phyloP scores from a whole-genome alignment of 2,888 invertebrate species.

The Ennomos fuscantarius region DNA sequence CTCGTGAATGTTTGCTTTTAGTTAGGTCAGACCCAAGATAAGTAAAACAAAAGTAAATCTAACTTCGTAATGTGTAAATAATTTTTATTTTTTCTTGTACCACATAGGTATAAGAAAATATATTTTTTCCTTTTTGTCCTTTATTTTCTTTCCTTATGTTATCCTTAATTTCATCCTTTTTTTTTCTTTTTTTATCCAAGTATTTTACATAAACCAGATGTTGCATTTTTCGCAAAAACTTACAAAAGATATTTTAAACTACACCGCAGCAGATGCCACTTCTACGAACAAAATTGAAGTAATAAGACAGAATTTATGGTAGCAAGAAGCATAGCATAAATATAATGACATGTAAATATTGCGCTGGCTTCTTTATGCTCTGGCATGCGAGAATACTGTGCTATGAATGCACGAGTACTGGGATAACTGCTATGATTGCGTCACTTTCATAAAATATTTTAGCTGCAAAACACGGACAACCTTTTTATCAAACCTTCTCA shows the following conservation, averaged over 20 bases:
- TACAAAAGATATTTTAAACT: slow-evolving; percentile 13
- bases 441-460: neutral
- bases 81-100: no score
- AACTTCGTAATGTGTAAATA: no score
- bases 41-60: no score
- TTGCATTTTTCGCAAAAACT: neutral
- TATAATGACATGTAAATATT: slow-evolving; percentile 17
- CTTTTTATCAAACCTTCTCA: no score
- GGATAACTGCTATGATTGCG: slow-evolving; percentile 2
- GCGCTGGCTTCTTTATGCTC: slow-evolving; percentile 9
- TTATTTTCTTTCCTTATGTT: no score
- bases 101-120: no score
- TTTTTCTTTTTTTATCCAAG: neutral
- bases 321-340: slow-evolving; percentile 15
- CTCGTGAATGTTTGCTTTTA: slow-evolving; percentile 10
- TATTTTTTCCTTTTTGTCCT: no score
- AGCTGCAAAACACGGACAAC: neutral
- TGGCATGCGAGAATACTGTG: slow-evolving; percentile 11
- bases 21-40: slow-evolving; percentile 4
- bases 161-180: no score
- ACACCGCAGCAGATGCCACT: slow-evolving; percentile 14
- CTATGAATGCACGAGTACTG: slow-evolving; percentile 8
- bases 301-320: slow-evolving; percentile 18
- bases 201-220: neutral
- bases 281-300: slow-evolving; percentile 14